Percentiles rank a stretch among this genome's conserved stretches.
Conservation (phyloP, 2,888 invertebrate species). For the Julus scanicus region DNA sequence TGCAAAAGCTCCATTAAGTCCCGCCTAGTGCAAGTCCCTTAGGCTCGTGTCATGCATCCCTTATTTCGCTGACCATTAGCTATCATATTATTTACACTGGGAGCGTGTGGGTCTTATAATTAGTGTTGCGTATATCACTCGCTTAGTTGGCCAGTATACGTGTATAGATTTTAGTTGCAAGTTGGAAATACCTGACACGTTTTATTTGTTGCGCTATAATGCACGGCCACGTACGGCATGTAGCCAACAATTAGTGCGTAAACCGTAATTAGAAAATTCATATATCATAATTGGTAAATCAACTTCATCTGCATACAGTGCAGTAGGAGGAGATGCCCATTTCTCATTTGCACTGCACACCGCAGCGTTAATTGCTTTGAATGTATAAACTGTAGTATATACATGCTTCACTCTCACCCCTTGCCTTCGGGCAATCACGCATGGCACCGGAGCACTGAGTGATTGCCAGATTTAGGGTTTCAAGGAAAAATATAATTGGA, state of each 20-base stretch:
- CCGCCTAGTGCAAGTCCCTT: not conserved
- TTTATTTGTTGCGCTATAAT: slow-evolving; percentile 35
- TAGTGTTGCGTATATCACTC: not conserved
- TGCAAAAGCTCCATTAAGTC: not conserved
- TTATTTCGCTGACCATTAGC: slow-evolving; percentile 45
- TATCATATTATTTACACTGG: slow-evolving; percentile 6
- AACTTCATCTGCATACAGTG: slow-evolving; percentile 13
- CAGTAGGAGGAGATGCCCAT: slow-evolving; percentile 3
- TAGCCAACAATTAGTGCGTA: slow-evolving; percentile 6
- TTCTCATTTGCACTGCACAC: not conserved
- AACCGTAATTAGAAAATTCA: slow-evolving; percentile 29
- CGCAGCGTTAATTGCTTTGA: not conserved
- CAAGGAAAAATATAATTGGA: too few species aligned
- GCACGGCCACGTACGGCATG: not conserved
- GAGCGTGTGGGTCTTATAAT: not conserved
- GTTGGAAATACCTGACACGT: not conserved
- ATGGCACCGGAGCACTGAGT: not conserved
- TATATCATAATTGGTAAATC: slow-evolving; percentile 47
- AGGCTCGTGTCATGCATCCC: slow-evolving; percentile 41
- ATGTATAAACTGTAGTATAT: too few species aligned
- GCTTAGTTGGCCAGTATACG: not conserved
- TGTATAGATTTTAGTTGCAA: slow-evolving; percentile 16
- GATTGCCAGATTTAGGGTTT: not conserved
- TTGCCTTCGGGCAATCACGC: slow-evolving; percentile 38
- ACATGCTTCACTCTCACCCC: not conserved